Base-by-base conservation (phyloP, 2,113 vertebrate species). In the Cisticola juncidis region DNA sequence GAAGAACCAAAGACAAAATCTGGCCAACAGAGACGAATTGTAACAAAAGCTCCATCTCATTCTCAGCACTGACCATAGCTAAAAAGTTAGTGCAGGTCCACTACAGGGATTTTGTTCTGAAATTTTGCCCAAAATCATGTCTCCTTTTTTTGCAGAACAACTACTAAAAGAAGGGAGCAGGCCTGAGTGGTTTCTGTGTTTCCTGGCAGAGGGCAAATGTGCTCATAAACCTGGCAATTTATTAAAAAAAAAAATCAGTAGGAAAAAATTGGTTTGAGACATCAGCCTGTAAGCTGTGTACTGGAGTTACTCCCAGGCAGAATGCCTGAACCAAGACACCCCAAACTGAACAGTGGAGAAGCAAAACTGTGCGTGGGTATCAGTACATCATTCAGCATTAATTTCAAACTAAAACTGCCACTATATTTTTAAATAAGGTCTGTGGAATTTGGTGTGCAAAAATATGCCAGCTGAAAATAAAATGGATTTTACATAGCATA, bases 331-430 rank as follows among this genome's bases (percentile, higher is more conserved):
- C 4, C 18, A 38, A 22, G 45, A n/a, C 29, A 91, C 9, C 4
- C 6, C 19, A 68, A 56, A 62, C 7, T 0, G 0, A 81, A 56
- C 5, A 83, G 57, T 0, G 12, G 38, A 66, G 24, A 45, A 47
- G 20, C 7, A 66, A 66, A 86, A 74, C 5, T 24, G 11, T 22
- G 53, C 47, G 9, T 28, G 24, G 6, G 20, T 42, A 42, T 44
- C 26, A 68, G 5, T 22, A 23, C 40, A 73, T 45, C 11, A 26
- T 51, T 57, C 44, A 76, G 36, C 31, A 71, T 18, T 44, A 40
- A 64, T 72, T 81, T 68, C 8, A 66, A 68, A 85, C 14, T 12
- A 25, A 26, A 89, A 58, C 14, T 40, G 20, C 16, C 26, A 36
- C 9, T 57, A 9, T 45, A 18, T 69, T 72, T 53, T 86, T 33